Conservation (phyloP, 2,888 invertebrate genomes). For the Meloe dianella region DNA sequence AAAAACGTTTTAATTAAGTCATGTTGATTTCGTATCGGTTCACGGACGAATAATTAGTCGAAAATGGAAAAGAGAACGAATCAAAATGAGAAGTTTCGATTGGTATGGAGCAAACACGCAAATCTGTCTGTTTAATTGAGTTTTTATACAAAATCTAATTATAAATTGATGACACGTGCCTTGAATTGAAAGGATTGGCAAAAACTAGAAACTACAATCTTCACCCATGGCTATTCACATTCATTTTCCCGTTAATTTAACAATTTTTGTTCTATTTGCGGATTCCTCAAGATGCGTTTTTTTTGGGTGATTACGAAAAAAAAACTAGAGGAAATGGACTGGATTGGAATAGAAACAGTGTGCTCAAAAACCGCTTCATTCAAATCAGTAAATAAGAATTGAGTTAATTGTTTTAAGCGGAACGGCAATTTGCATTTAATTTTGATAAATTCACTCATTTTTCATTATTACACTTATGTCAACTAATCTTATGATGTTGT, state of each 20-base stretch:
- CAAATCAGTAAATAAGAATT: not conserved
- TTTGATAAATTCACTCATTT: conserved; percentile 28
- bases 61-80: not conserved
- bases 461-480: conserved; percentile 25
- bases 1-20: not conserved
- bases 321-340: not conserved
- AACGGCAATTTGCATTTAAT: not conserved
- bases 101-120: not conserved
- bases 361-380: not conserved
- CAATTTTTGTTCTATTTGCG: not conserved
- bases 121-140: not conserved
- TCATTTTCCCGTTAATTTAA: not conserved
- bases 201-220: not conserved
- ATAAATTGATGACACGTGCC: not conserved
- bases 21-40: not conserved
- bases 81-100: not conserved
- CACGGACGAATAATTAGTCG: not conserved
- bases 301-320: not conserved
- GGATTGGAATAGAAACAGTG: not conserved
- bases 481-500: conserved; percentile 15
- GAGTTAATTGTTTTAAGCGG: not conserved
- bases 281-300: not conserved
- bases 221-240: not conserved
- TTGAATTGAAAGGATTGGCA: not conserved
- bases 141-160: conserved; percentile 2